Conservation (phyloP, 2,797 vertebrate genomes). For the Erithacus rubecula region DNA sequence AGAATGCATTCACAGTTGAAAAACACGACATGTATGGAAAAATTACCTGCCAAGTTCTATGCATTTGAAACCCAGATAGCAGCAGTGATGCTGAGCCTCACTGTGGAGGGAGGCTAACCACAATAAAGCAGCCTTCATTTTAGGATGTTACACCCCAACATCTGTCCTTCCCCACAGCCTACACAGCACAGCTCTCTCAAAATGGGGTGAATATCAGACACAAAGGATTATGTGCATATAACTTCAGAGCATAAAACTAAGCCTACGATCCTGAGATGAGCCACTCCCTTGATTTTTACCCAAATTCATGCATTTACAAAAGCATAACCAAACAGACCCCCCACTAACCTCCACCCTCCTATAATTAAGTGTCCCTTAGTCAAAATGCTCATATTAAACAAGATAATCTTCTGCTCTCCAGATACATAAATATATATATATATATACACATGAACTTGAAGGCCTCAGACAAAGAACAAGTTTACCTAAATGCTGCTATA, state of each 20-base stretch:
- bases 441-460: not conserved
- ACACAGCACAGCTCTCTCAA: not conserved
- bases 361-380: not conserved
- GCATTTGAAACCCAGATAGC: not conserved
- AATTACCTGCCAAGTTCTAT: not conserved
- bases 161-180: rapidly evolving
- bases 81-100: not conserved
- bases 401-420: not conserved
- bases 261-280: not conserved
- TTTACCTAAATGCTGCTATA: not conserved
- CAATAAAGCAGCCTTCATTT: not conserved
- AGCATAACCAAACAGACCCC: rapidly evolving
- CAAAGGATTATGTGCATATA: not conserved
- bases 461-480: not conserved
- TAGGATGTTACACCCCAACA: not conserved
- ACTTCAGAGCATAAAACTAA: not conserved
- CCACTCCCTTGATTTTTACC: not conserved
- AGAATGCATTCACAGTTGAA: not conserved
- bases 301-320: not conserved
- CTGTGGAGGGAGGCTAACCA: not conserved
- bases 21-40: not conserved
- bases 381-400: not conserved
- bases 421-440: not conserved
- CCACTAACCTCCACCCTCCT: not conserved
- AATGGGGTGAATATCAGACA: not conserved